A percentile compares a stretch with the other conserved stretches of the same genome.
phyloP scores from a whole-genome alignment of 2,888 invertebrate genomes.

The Zaprionus bogoriensis region DNA sequence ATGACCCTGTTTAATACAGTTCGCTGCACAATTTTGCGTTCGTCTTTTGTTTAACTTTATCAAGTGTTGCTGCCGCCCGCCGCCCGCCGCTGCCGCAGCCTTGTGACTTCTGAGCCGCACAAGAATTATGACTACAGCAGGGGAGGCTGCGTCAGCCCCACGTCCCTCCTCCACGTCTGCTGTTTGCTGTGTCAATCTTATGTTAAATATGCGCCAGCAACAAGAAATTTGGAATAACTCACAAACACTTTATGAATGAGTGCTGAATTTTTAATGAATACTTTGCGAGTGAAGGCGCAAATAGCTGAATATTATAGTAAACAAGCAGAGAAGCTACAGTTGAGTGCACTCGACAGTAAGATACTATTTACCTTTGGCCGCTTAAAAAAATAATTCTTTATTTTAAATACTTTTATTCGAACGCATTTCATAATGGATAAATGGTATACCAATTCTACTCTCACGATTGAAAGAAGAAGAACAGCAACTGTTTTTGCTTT shows the following conservation, averaged over 20 bases:
- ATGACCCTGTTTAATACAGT: constrained; percentile 77
- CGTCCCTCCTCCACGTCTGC: too few species aligned
- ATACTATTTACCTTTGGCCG: too few species aligned
- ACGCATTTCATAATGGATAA: too few species aligned
- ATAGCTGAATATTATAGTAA: not conserved
- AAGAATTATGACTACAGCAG: constrained; percentile 30
- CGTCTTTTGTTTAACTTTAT: constrained; percentile 33
- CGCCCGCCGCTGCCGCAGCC: constrained; percentile 15
- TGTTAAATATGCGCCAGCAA: too few species aligned
- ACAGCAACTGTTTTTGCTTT: too few species aligned
- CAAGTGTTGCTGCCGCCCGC: constrained; percentile 19
- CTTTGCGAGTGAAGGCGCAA: not conserved
- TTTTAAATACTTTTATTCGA: too few species aligned
- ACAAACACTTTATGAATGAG: constrained; percentile 1
- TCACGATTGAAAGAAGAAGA: too few species aligned
- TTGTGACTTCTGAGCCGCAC: constrained; percentile 40
- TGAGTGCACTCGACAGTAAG: not conserved
- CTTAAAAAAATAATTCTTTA: too few species aligned
- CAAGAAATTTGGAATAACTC: not conserved
- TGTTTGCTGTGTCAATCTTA: not conserved
- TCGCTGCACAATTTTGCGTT: constrained; percentile 67
- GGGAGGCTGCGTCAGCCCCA: too few species aligned
- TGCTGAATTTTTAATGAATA: not conserved
- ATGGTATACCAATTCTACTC: too few species aligned
- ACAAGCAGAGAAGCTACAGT: not conserved